Evolutionary conservation across 2,797 vertebrate genomes (phyloP).

Genomic region (Phoebastria nigripes): DNA sequence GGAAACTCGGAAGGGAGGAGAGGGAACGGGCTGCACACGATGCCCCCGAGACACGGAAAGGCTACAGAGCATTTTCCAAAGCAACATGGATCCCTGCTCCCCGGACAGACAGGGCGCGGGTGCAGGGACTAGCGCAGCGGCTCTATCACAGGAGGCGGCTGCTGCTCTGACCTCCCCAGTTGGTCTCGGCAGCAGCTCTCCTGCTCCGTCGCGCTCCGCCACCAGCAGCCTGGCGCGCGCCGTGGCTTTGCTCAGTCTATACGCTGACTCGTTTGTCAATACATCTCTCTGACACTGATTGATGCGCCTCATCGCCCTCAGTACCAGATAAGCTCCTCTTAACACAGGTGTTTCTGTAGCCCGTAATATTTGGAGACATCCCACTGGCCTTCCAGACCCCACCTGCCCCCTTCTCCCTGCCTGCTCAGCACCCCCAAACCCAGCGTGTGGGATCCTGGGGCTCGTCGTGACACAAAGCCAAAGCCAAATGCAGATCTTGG

Average conservation of each 20-base stretch:
- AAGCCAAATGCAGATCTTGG: not conserved
- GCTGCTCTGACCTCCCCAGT: not conserved
- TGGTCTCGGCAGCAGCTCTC: not conserved
- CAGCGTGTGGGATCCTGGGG: fast-evolving
- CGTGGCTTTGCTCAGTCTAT: not conserved
- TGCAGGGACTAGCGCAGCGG: fast-evolving
- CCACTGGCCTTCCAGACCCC: not conserved
- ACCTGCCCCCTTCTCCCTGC: not conserved
- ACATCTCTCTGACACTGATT: fast-evolving
- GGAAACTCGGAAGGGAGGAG: not conserved
- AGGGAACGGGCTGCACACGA: fast-evolving
- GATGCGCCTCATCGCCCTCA: fast-evolving
- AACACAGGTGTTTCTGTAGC: not conserved
- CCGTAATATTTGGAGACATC: fast-evolving
- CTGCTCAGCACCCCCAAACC: not conserved
- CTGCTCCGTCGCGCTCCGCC: fast-evolving
- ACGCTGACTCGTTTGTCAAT: too few relatives aligned
- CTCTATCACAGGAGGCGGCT: too few relatives aligned
- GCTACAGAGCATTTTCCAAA: not conserved
- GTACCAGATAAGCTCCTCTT: not conserved
- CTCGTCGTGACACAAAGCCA: fast-evolving
- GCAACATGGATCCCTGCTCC: not conserved
- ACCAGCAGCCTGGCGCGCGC: fast-evolving
- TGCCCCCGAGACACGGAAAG: fast-evolving
- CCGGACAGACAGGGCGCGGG: not conserved